Evolutionary conservation across 2,113 vertebrate species (phyloP).

Genomic region (Sander vitreus): DNA sequence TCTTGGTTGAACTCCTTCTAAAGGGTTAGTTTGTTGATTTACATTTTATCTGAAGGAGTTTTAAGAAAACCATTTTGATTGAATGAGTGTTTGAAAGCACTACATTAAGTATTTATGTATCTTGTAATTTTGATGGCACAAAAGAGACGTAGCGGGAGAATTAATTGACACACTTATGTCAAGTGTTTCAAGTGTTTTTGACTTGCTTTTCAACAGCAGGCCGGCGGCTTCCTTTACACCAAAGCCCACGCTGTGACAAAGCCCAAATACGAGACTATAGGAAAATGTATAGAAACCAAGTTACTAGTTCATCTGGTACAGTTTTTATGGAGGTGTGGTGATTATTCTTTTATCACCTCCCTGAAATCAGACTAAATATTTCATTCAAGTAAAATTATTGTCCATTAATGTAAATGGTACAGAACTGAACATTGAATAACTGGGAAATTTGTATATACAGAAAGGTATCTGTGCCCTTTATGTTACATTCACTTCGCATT

Average conservation of each 20-base stretch:
- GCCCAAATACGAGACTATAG: neutral
- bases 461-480: constrained; percentile 8
- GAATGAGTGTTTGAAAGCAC: constrained; percentile 42
- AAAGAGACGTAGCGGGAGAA: constrained; percentile 4
- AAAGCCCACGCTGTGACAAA: constrained; percentile 15
- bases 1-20: neutral
- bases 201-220: neutral
- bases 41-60: constrained; percentile 40
- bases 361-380: constrained; percentile 40
- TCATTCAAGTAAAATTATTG: constrained; percentile 16
- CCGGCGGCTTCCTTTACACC: constrained; percentile 1
- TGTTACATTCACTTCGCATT: constrained; percentile 7
- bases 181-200: constrained; percentile 26
- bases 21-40: constrained; percentile 26
- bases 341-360: constrained; percentile 32
- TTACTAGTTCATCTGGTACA: constrained; percentile 27
- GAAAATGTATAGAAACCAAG: constrained; percentile 31
- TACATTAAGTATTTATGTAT: constrained; percentile 56
- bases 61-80: constrained; percentile 20
- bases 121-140: constrained; percentile 38
- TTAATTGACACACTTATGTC: constrained; percentile 14
- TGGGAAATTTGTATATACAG: constrained; percentile 33
- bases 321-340: constrained; percentile 19
- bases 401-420: constrained; percentile 6
- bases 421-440: constrained; percentile 13